Evolutionary conservation across 2,888 invertebrate species (phyloP).

Genomic region (Caenorhabditis auriculariae): DNA sequence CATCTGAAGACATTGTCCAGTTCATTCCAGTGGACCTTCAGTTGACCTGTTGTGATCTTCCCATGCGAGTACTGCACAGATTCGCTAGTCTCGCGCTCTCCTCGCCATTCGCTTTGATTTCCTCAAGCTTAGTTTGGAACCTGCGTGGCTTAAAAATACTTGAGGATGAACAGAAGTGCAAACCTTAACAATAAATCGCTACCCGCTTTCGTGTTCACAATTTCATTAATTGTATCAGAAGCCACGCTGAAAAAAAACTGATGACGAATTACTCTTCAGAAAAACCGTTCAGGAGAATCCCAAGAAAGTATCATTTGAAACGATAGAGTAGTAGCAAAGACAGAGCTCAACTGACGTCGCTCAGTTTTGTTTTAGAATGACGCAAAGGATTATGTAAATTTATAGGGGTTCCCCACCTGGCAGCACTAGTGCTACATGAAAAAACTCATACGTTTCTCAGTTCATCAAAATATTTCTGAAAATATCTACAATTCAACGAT

Average conservation of each 20-base stretch:
- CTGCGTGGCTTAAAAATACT: conserved; percentile 28
- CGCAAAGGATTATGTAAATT: too few relatives aligned
- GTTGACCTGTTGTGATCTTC: conserved; percentile 32
- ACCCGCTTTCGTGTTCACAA: conserved; percentile 38
- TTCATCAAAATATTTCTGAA: too few relatives aligned
- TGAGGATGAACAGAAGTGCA: conserved; percentile 1
- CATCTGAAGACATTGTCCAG: conserved; percentile 12
- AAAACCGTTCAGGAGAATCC: too few relatives aligned
- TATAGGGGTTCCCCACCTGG: too few relatives aligned
- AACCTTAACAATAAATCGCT: conserved; percentile 34
- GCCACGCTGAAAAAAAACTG: conserved; percentile 19
- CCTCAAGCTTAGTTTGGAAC: conserved; percentile 25
- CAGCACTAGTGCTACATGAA: too few relatives aligned
- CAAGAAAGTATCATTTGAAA: too few relatives aligned
- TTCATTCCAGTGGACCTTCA: background rate
- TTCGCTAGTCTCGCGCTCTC: conserved; percentile 41
- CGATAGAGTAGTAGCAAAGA: too few relatives aligned
- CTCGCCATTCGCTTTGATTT: conserved; percentile 28
- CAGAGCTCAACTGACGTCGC: too few relatives aligned
- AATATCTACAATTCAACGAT: too few relatives aligned
- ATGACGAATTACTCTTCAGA: too few relatives aligned
- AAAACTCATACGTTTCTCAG: too few relatives aligned
- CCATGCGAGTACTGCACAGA: conserved; percentile 45
- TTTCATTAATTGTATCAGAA: conserved; percentile 32
- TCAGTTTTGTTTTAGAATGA: too few relatives aligned